Conservation (phyloP, 2,797 vertebrate species). For the Vespertilio murinus region DNA sequence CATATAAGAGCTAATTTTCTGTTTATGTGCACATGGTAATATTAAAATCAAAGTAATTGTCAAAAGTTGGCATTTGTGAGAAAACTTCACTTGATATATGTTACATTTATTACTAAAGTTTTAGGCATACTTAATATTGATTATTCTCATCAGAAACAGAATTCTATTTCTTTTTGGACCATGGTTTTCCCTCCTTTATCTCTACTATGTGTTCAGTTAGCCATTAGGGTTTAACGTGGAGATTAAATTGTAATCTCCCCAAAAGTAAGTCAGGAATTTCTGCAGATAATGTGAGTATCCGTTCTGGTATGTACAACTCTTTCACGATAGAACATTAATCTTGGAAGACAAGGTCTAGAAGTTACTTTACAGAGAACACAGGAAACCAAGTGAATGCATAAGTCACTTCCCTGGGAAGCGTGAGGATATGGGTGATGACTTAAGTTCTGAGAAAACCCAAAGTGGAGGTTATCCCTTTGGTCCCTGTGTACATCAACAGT, state of each 20-base stretch:
- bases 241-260: not conserved
- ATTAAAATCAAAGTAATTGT: not conserved
- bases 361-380: not conserved
- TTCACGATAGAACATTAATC: not conserved
- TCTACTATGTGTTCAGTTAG: not conserved
- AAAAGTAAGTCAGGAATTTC: not conserved
- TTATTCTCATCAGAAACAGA: not conserved
- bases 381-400: not conserved
- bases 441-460: not conserved
- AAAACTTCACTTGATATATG: not conserved
- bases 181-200: rapidly evolving
- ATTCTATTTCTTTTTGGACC: not conserved
- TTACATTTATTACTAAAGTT: not conserved
- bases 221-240: not conserved
- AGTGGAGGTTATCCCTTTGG: not conserved
- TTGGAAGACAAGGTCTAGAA: not conserved
- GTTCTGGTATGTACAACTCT: not conserved
- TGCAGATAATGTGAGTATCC: not conserved
- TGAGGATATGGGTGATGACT: not conserved
- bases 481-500: not conserved
- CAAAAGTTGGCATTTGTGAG: not conserved
- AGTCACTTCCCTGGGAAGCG: not conserved
- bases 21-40: not conserved
- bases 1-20: not conserved
- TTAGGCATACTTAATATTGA: not conserved